Evolutionary conservation across 2,797 vertebrate species (phyloP).

Genomic region (Thripadectes ignobilis): DNA sequence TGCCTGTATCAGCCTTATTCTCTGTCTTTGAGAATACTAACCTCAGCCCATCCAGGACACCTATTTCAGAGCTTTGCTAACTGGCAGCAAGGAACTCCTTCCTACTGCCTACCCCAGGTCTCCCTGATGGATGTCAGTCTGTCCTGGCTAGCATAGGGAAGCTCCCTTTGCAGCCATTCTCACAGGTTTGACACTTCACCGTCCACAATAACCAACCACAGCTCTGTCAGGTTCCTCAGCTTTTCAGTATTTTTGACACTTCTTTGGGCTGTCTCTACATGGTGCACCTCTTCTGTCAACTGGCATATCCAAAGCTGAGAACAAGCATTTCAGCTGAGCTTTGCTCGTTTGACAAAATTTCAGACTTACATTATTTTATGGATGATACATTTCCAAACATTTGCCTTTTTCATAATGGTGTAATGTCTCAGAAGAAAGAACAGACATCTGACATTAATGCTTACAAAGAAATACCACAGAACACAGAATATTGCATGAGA

Average conservation of each 20-base stretch:
- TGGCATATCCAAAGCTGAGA: neutral
- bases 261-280: neutral
- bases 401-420: neutral
- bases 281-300: neutral
- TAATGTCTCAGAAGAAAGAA: neutral
- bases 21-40: neutral
- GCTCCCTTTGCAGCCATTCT: neutral
- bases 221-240: neutral
- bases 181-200: neutral
- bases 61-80: neutral
- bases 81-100: neutral
- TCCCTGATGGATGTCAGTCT: neutral
- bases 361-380: neutral
- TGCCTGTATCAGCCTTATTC: neutral
- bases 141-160: rapidly evolving
- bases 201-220: neutral
- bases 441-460: neutral
- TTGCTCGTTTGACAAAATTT: neutral
- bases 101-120: neutral
- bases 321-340: neutral
- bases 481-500: neutral
- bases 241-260: neutral
- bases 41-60: neutral
- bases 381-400: neutral
- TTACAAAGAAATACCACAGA: neutral